Evolutionary conservation across 2,888 invertebrate genomes (phyloP), one percentile per base, ranked within the genome.

Genomic region (Corbicula japonica): DNA sequence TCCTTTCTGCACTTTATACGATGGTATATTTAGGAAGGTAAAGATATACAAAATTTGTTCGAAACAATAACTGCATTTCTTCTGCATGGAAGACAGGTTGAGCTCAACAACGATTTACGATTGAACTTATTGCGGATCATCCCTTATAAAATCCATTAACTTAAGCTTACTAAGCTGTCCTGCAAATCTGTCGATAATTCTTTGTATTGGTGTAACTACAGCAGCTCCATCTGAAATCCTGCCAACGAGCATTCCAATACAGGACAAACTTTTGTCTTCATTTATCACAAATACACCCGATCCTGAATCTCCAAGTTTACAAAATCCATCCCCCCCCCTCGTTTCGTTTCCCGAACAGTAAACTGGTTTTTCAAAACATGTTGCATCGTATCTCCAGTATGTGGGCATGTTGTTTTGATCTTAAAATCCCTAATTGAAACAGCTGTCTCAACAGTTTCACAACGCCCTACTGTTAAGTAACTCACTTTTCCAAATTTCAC

Each of bases 211-310:
- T 4, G 46, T 46, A 46, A 21, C 46, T 10, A 46, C n/a, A n/a
- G n/a, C 18, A 18, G 6, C 5, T 4, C 46, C n/a, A 18, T 18
- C 18, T 46, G 18, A 10, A n/a, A 18, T 6, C 46, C 21, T 6
- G 18, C 46, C 46, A 46, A 46, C n/a, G 18, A 46, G n/a, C n/a
- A 46, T 46, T 18, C 46, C 46, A 46, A 46, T 21, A 46, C 46
- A 46, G 18, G 46, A 46, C 6, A 46, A 21, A 46, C 26, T 50
- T 4, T 50, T 26, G n/a, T 50, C n/a, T 23, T 50, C 50, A 2
- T 21, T n/a, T 23, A 50, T 28, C 23, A 50, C 26, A 21, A 50
- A 50, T 28, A 50, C 21, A 10, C 50, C 50, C 6, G 50, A 23
- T 10, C 50, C 50, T 2, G 50, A 50, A 26, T 50, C 50, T 26